Percentiles rank a stretch among this genome's conserved stretches.
These are phyloP conservation scores for Fissipunctia ypsillon DNA, from an alignment of 2,888 invertebrate genomes.

Conservation along the genomic window DNA sequence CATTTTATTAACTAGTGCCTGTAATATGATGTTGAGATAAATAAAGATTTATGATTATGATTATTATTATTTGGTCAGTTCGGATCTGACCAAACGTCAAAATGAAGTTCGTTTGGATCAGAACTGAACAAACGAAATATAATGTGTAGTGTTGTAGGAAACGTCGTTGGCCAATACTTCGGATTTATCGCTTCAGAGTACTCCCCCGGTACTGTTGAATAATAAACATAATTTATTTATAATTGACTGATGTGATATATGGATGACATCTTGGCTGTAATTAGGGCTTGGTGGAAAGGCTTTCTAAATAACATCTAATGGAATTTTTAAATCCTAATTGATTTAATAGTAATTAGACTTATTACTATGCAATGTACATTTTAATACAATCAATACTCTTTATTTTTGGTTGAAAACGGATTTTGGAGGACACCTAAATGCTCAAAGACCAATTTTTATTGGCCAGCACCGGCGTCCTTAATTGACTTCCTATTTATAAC, in stretches of 20 bases:
- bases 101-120: too few species aligned
- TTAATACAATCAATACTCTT: not conserved
- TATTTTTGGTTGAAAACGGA: not conserved
- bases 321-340: constrained; percentile 20
- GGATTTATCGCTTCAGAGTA: too few species aligned
- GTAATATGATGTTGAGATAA: too few species aligned
- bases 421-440: constrained; percentile 2
- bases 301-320: constrained; percentile 37
- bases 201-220: too few species aligned
- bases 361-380: constrained; percentile 26
- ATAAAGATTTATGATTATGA: too few species aligned
- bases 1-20: too few species aligned
- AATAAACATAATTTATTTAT: not conserved
- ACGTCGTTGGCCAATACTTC: too few species aligned
- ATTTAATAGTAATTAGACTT: constrained; percentile 1
- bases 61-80: too few species aligned
- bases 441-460: constrained; percentile 20
- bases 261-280: constrained; percentile 39
- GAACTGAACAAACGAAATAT: too few species aligned
- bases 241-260: constrained; percentile 47
- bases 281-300: constrained; percentile 53
- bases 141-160: too few species aligned
- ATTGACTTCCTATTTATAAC: constrained; percentile 48
- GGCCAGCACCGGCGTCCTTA: not conserved
- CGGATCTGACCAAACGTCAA: too few species aligned